Evolutionary conservation across 2,888 invertebrate genomes (phyloP).

Genomic region (Silvanus unidentatus): DNA sequence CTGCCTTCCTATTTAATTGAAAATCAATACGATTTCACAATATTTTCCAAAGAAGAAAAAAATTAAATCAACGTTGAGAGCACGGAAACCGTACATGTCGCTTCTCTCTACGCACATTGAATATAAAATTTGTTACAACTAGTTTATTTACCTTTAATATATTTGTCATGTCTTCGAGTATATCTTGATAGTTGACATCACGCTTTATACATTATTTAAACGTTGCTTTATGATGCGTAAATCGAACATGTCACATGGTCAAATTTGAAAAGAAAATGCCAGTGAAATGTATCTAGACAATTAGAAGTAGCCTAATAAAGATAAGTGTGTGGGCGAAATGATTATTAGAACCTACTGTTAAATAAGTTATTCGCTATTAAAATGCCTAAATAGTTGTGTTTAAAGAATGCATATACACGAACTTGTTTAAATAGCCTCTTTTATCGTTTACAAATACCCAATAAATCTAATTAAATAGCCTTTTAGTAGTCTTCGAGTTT

Average conservation of each 20-base stretch:
- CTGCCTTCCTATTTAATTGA: conserved; percentile 24
- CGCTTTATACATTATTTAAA: too few species aligned
- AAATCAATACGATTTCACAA: conserved; percentile 27
- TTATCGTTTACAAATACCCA: conserved; percentile 26
- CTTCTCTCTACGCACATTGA: too few species aligned
- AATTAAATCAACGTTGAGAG: conserved; percentile 1
- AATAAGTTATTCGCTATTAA: conserved; percentile 12
- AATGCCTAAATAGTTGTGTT: conserved; percentile 9
- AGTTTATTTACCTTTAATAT: too few species aligned
- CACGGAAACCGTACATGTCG: too few species aligned
- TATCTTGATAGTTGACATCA: too few species aligned
- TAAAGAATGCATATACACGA: conserved; percentile 3
- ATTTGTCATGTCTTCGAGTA: too few species aligned
- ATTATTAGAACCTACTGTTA: background rate
- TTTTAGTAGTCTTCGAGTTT: conserved; percentile 14
- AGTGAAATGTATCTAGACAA: background rate
- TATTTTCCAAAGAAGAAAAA: too few species aligned
- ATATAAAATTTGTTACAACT: too few species aligned
- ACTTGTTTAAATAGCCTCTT: conserved; percentile 8
- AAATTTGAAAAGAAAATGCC: conserved; percentile 3
- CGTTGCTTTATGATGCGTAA: too few species aligned
- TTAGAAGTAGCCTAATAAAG: background rate
- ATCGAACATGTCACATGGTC: too few species aligned
- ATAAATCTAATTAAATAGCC: conserved; percentile 38
- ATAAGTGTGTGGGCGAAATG: conserved; percentile 1